phyloP scores from a whole-genome alignment of 37 sponge, comb jelly and placozoan genomes.

The Aplysina aerophoba region DNA sequence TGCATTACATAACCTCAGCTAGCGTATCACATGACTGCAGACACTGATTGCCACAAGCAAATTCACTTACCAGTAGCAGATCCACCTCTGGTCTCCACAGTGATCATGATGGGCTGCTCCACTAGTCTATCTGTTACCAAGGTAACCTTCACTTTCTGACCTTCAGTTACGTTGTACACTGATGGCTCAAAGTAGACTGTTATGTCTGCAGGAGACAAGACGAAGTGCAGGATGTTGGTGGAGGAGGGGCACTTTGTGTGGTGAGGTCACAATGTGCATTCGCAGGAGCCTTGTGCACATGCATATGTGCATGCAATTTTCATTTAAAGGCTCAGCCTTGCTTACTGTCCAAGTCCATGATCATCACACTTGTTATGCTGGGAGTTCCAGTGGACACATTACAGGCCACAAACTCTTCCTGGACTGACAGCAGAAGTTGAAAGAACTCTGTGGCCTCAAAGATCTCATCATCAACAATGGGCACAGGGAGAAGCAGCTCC shows the following conservation, averaged over 20 bases:
- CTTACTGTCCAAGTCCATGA: background rate
- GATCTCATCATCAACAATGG: background rate
- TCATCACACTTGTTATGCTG: background rate
- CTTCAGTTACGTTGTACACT: slow-evolving; percentile 15
- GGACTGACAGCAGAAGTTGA: background rate
- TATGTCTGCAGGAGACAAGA: no score
- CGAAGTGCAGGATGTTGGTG: no score
- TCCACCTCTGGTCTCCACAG: background rate
- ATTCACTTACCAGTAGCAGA: background rate
- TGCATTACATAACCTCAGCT: no score
- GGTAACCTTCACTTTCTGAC: background rate
- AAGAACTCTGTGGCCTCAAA: slow-evolving; percentile 10
- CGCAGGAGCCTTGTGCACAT: no score
- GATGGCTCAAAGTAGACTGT: background rate
- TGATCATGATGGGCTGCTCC: background rate
- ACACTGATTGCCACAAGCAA: background rate
- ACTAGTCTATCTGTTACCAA: background rate
- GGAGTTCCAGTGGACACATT: background rate
- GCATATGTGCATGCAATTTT: no score
- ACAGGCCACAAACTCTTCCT: background rate
- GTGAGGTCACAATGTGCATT: no score
- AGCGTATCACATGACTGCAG: background rate
- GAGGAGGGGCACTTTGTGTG: no score
- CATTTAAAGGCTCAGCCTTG: no score
- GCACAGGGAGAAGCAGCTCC: background rate